These are phyloP conservation scores for Pseudeuparius sepicola DNA, from an alignment of 2,888 invertebrate genomes.

Conservation along the genomic window DNA sequence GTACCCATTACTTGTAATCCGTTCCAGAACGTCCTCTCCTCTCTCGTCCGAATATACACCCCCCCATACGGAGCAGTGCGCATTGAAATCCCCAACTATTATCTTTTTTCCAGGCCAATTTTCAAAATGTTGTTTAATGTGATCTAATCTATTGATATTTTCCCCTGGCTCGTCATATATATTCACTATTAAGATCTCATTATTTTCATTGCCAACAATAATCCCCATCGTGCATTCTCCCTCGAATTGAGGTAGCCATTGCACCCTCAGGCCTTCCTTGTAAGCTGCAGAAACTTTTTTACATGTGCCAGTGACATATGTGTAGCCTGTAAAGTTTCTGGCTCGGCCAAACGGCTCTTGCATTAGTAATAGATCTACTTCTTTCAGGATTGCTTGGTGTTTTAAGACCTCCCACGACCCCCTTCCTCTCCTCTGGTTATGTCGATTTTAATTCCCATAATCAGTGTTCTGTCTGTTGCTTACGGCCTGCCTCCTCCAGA, in stretches of 20 bases:
- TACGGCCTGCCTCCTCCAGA: too few relatives aligned
- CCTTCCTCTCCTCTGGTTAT: not conserved
- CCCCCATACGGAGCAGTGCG: not conserved
- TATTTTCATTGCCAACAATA: too few relatives aligned
- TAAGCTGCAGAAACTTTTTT: too few relatives aligned
- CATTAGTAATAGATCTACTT: not conserved
- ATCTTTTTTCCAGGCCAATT: not conserved
- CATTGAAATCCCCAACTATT: not conserved
- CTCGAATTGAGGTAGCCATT: too few relatives aligned
- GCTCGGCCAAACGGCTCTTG: not conserved
- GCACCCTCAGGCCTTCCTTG: too few relatives aligned
- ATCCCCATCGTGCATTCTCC: too few relatives aligned
- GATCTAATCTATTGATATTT: too few relatives aligned
- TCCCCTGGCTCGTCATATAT: not conserved
- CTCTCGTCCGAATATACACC: not conserved
- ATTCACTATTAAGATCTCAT: not conserved
- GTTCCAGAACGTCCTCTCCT: not conserved
- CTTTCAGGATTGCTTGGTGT: not conserved
- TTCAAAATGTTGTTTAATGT: too few relatives aligned
- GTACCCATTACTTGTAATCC: too few relatives aligned
- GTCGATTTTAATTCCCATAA: not conserved
- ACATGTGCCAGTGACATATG: too few relatives aligned
- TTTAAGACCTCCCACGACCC: not conserved
- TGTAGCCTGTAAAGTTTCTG: not conserved
- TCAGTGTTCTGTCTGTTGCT: too few relatives aligned